These are phyloP conservation scores for Pseudomyrmex pallidus DNA, from an alignment of 1,140 invertebrate species.

Conservation along the genomic window DNA sequence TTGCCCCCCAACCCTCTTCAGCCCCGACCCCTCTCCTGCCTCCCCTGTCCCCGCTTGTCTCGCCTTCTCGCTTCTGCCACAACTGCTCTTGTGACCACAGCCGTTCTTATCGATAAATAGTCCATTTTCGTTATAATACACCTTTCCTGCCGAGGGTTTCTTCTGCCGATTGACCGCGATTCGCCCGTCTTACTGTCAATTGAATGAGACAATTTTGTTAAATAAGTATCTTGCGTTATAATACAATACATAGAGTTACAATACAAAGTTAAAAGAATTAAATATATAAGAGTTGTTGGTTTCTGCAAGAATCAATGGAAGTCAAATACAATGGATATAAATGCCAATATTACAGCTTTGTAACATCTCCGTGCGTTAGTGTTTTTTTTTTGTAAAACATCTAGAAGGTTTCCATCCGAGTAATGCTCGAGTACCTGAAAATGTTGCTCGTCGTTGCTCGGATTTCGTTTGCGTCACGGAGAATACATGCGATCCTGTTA, in stretches of 20 bases:
- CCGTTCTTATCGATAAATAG: constrained; percentile 46
- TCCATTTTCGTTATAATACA: constrained; percentile 64
- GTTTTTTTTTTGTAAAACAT: constrained; percentile 18
- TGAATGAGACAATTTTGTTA: too few relatives aligned
- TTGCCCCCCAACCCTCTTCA: constrained; percentile 37
- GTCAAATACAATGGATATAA: not conserved
- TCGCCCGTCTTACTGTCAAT: not conserved
- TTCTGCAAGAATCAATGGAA: not conserved
- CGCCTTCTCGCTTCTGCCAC: constrained; percentile 16
- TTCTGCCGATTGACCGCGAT: constrained; percentile 15
- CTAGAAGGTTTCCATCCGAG: constrained; percentile 9
- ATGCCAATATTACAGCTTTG: not conserved
- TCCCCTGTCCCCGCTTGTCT: not conserved
- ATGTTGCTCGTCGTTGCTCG: not conserved
- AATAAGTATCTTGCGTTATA: not conserved
- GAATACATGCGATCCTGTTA: constrained; percentile 11
- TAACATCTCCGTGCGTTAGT: not conserved
- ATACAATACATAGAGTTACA: not conserved
- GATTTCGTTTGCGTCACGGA: constrained; percentile 13
- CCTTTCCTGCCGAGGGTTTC: not conserved
- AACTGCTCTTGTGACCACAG: constrained; percentile 46
- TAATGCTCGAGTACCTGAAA: not conserved
- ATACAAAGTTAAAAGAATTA: too few relatives aligned
- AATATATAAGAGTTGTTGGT: too few relatives aligned
- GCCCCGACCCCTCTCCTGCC: not conserved